Evolutionary conservation across 2,888 invertebrate species (phyloP).

Genomic region (Adineta ricciae): DNA sequence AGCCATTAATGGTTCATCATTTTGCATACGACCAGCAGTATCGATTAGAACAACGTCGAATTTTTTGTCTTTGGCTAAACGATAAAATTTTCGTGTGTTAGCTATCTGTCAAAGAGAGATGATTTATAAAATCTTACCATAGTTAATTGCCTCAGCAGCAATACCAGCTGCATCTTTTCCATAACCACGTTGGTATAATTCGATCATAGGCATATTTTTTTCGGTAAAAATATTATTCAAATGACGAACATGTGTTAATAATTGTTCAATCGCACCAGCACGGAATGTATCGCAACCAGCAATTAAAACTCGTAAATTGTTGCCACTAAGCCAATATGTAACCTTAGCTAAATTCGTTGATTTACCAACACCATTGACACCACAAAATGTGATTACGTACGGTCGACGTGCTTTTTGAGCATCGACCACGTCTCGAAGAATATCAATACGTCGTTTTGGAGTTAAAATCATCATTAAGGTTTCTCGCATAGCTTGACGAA

Average conservation of each 20-base stretch:
- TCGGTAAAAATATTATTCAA: slow-evolving; percentile 73
- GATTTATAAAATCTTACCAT: too few relatives aligned
- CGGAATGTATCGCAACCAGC: slow-evolving; percentile 98
- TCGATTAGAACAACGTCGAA: slow-evolving; percentile 90
- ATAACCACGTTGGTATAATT: slow-evolving; percentile 93
- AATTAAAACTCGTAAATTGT: slow-evolving; percentile 83
- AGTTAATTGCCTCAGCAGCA: slow-evolving; percentile 87
- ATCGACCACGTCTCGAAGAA: slow-evolving; percentile 85
- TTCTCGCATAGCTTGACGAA: slow-evolving; percentile 75
- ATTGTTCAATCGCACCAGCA: slow-evolving; percentile 95
- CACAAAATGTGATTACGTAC: slow-evolving; percentile 90
- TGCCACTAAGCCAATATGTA: slow-evolving; percentile 97
- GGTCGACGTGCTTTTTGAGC: slow-evolving; percentile 68
- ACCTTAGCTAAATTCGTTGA: slow-evolving; percentile 93
- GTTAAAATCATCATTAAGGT: slow-evolving; percentile 84
- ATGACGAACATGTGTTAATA: slow-evolving; percentile 82
- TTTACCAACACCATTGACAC: slow-evolving; percentile 97
- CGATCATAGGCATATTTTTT: slow-evolving; percentile 62
- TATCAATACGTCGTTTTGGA: slow-evolving; percentile 85
- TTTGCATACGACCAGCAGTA: slow-evolving; percentile 99
- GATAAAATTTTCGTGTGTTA: too few relatives aligned
- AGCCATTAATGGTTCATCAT: slow-evolving; percentile 96
- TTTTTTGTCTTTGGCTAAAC: slow-evolving; percentile 47
- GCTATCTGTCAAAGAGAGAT: too few relatives aligned
- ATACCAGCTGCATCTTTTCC: slow-evolving; percentile 97